These are phyloP conservation scores for Crambe crambe DNA, from an alignment of 37 sponge, comb jelly and placozoan species.

Conservation along the genomic window DNA sequence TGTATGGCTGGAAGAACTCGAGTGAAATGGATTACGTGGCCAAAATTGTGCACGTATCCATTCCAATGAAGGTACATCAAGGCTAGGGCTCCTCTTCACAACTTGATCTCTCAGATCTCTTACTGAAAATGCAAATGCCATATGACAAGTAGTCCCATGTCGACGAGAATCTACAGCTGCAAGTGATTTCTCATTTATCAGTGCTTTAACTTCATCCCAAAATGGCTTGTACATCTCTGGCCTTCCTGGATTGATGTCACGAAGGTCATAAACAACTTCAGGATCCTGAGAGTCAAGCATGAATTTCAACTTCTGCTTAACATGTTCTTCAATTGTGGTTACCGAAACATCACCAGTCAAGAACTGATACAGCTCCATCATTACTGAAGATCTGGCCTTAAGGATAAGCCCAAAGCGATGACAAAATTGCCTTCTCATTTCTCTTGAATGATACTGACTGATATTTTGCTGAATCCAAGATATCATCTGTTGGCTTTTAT, in stretches of 20 bases:
- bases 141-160: constrained; percentile 28
- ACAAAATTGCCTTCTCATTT: not conserved
- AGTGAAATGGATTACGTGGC: constrained; percentile 4
- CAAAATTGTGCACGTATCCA: constrained; percentile 27
- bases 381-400: not conserved
- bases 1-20: constrained; percentile 1
- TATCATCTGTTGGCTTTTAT: not conserved
- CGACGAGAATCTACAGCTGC: constrained; percentile 47
- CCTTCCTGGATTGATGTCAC: constrained; percentile 4
- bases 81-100: not conserved
- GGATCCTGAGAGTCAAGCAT: constrained; percentile 6
- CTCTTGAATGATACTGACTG: not conserved
- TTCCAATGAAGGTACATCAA: constrained; percentile 2
- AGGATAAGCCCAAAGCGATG: not conserved
- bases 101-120: constrained; percentile 23
- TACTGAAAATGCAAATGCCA: constrained; percentile 10
- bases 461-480: not conserved
- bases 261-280: constrained; percentile 8
- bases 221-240: constrained; percentile 6
- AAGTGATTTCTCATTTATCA: constrained; percentile 6
- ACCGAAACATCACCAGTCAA: not conserved
- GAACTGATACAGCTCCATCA: not conserved
- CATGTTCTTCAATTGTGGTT: not conserved
- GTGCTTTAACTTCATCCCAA: not conserved
- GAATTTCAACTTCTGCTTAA: not conserved